Percentiles rank a stretch among this genome's conserved stretches.
Evolutionary conservation across 1,140 invertebrate genomes (phyloP).

Genomic region (Conus betulinus): DNA sequence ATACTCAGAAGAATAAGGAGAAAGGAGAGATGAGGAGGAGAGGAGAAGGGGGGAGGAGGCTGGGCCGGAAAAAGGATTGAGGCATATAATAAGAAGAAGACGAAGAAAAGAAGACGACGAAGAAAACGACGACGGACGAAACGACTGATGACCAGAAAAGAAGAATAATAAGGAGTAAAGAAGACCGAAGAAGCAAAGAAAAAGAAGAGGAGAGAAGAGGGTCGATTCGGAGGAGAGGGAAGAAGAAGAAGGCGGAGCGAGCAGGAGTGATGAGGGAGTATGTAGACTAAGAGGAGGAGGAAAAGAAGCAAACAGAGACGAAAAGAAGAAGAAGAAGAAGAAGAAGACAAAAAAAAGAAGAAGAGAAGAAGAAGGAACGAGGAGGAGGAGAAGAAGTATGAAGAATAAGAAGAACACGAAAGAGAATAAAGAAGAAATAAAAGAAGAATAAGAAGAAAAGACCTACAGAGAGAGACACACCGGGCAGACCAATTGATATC

Average conservation of each 20-base stretch:
- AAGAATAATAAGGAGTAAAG: background rate
- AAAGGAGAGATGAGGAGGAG: background rate
- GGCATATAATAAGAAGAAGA: conserved; percentile 26
- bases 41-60: conserved; percentile 1
- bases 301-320: background rate
- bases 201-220: background rate
- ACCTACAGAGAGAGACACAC: too few relatives aligned
- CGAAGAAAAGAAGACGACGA: conserved; percentile 8
- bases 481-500: too few relatives aligned
- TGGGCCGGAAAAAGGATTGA: too few relatives aligned
- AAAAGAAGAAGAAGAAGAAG: background rate
- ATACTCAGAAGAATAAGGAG: too few relatives aligned
- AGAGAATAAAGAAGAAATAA: background rate
- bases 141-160: background rate
- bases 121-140: conserved; percentile 22
- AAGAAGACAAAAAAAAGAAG: background rate
- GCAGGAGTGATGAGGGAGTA: background rate
- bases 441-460: too few relatives aligned
- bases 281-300: background rate
- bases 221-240: background rate
- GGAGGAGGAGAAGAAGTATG: background rate
- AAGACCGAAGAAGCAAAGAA: background rate
- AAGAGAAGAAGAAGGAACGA: background rate
- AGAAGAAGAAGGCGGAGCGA: background rate
- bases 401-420: background rate